Base-by-base conservation (phyloP, 2,113 vertebrate species). In the Brevimyrus niger region DNA sequence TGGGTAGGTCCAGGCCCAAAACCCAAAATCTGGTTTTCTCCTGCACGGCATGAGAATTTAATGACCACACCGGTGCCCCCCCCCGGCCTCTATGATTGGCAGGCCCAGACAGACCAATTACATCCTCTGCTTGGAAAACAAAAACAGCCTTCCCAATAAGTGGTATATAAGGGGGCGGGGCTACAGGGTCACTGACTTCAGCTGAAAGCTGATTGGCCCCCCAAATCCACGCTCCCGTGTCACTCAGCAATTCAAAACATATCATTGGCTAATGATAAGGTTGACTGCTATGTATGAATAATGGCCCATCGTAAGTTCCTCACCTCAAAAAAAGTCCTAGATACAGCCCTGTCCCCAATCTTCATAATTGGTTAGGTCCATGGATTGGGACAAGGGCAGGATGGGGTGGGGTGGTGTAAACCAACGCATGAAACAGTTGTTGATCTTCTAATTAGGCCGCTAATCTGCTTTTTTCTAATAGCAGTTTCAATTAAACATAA, bases 1-100 rank as follows among this genome's bases (percentile, higher is more conserved):
- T 55, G 6, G 88, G 80, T 55, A 90, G 91, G 91, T 80, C 86
- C 27, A 84, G 44, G 89, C 38, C 58, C 87, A 58, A 55, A 65
- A 86, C 69, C 85, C 87, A 76, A 86, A 87, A 83, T 89, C 58
- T 58, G 47, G 35, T 65, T 61, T 89, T 50, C 47, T 84, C 38
- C 3, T 61, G 65, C 13, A 27, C 89, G 90, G 55, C 87, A 92
- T 65, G n/a, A 69, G 61, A 58, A 89, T 89, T 91, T 21, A 92
- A 92, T 90, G 89, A 89, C 91, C 84, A 89, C 92, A 93, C 92
- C 90, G 93, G 92, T 90, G 90, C 87, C 90, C 92, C 87, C 90
- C 92, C 88, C 88, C 91, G 93, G 91, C 89, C 84, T 42, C 38
- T 21, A 10, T 21, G 35, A 51, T 7, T 35, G 82, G 82, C n/a